Conservation (phyloP, 2,797 vertebrate species). For the Acanthurus leucopareius region DNA sequence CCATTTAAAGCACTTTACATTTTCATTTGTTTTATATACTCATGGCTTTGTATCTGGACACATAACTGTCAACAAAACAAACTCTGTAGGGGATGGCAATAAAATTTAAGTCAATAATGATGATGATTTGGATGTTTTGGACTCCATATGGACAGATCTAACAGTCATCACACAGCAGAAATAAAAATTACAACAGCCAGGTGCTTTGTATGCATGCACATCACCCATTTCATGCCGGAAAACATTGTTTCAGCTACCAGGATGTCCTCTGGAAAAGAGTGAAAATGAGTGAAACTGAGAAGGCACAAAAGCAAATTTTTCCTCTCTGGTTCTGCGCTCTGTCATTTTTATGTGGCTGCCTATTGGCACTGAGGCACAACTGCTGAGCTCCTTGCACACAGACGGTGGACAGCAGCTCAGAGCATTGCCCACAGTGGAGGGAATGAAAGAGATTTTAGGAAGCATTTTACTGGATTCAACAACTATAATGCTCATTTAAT, state of each 20-base stretch:
- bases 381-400: not conserved
- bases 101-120: not conserved
- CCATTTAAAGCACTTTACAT: not conserved
- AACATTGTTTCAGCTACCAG: too few relatives aligned
- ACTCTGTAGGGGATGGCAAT: not conserved
- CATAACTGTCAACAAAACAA: not conserved
- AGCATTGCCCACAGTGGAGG: not conserved
- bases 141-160: not conserved
- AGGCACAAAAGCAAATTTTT: too few relatives aligned
- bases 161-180: not conserved
- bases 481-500: not conserved
- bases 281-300: too few relatives aligned
- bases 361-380: not conserved
- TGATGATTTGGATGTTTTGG: not conserved
- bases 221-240: too few relatives aligned
- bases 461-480: not conserved
- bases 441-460: not conserved
- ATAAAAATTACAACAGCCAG: not conserved
- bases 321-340: not conserved
- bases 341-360: not conserved
- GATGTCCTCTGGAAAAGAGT: too few relatives aligned
- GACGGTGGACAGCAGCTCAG: not conserved
- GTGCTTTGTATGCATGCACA: not conserved
- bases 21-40: not conserved
- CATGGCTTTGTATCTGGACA: not conserved